These are phyloP conservation scores for Crypturellus undulatus DNA, from an alignment of 2,113 vertebrate genomes.

Conservation along the genomic window DNA sequence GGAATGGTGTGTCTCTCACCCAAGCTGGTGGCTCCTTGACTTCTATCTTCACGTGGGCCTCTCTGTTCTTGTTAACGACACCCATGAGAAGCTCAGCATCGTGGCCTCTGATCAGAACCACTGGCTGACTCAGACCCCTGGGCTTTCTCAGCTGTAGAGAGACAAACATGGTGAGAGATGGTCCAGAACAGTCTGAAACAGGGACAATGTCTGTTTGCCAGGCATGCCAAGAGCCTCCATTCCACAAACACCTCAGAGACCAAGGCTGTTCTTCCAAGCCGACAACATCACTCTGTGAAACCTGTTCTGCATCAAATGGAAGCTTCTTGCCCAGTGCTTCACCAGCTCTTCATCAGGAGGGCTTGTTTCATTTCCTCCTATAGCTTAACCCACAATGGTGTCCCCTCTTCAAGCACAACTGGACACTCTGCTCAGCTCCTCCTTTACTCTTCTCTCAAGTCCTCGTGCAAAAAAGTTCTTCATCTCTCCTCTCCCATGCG, in stretches of 20 bases:
- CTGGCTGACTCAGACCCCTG: conserved; percentile 85
- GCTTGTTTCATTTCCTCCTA: not conserved
- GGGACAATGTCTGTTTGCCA: accelerated
- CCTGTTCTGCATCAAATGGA: not conserved
- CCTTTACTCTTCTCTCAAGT: not conserved
- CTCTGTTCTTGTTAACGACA: conserved; percentile 95
- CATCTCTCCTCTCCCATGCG: not conserved
- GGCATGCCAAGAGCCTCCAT: not conserved
- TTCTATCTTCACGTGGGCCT: conserved; percentile 92
- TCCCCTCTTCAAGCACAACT: not conserved
- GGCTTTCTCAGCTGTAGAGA: conserved; percentile 83
- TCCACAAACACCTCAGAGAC: not conserved
- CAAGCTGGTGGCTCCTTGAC: conserved; percentile 85
- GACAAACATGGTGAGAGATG: not conserved
- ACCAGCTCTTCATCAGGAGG: not conserved
- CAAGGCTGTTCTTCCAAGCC: not conserved
- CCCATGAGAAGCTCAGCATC: conserved; percentile 92
- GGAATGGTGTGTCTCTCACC: conserved; percentile 77
- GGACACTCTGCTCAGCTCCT: not conserved
- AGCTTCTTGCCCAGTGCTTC: not conserved
- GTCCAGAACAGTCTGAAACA: not conserved
- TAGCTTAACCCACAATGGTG: not conserved
- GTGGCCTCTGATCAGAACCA: conserved; percentile 89
- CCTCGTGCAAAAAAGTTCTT: not conserved
- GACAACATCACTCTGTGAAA: not conserved